Evolutionary conservation across 2,113 vertebrate species (phyloP).

Genomic region (Microcebus tavaratra): DNA sequence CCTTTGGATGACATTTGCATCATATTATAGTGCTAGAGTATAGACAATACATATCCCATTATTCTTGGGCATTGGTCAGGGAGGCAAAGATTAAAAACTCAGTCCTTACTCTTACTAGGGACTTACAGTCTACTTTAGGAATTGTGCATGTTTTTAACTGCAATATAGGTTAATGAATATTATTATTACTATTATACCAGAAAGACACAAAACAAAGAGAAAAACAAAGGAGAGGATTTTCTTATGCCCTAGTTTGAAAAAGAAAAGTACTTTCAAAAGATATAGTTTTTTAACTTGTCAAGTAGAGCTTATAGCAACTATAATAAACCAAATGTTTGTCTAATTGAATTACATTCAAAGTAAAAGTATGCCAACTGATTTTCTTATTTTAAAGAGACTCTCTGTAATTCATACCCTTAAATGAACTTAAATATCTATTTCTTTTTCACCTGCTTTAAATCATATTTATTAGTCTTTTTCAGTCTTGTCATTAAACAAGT

Average conservation of each 20-base stretch:
- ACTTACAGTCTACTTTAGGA: not conserved
- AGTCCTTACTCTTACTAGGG: not conserved
- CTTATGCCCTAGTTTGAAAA: not conserved
- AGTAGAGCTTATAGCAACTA: not conserved
- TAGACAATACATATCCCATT: not conserved
- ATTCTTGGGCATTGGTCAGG: not conserved
- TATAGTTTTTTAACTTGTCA: not conserved
- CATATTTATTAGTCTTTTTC: not conserved
- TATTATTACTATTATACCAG: not conserved
- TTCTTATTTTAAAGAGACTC: not conserved
- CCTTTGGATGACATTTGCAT: not conserved
- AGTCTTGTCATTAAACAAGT: not conserved
- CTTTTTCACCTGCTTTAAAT: not conserved
- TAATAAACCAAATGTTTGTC: not conserved
- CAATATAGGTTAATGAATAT: not conserved
- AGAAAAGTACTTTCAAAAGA: not conserved
- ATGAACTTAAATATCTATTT: not conserved
- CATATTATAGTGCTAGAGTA: not conserved
- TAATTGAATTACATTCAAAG: not conserved
- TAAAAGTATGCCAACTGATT: not conserved
- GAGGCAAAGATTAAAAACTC: not conserved
- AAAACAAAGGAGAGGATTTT: not conserved
- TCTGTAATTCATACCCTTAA: not conserved
- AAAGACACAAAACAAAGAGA: not conserved
- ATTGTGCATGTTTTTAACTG: not conserved